A percentile compares a stretch with the other conserved stretches of the same genome.
Conservation (phyloP, 2,113 vertebrate genomes). For the Stomatorhinus ivindoensis region DNA sequence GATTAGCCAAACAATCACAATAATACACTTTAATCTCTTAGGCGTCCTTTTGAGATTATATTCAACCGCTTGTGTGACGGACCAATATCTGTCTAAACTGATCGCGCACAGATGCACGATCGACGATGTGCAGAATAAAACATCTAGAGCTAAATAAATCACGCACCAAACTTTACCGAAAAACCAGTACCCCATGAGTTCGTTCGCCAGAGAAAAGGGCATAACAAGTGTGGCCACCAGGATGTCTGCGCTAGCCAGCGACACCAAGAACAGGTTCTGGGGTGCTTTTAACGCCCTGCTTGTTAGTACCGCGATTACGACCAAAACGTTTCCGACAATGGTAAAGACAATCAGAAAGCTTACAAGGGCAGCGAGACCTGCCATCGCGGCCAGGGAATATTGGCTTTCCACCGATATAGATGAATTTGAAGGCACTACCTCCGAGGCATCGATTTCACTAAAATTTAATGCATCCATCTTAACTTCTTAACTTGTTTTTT, state of each 20-base stretch:
- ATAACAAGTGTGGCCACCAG: conserved; percentile 89
- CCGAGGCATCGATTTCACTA: background rate
- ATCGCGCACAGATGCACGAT: conserved; percentile 91
- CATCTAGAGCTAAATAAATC: conserved; percentile 83
- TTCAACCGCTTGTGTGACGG: conserved; percentile 86
- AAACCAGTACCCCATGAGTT: conserved; percentile 91
- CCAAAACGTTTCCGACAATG: conserved; percentile 81
- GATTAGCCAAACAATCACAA: conserved; percentile 81
- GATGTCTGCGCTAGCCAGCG: conserved; percentile 86
- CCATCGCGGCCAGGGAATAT: conserved; percentile 70
- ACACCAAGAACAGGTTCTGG: conserved; percentile 90
- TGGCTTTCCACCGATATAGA: conserved; percentile 56
- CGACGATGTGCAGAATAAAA: conserved; percentile 87
- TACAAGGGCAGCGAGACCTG: conserved; percentile 69
- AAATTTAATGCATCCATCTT: conserved; percentile 54
- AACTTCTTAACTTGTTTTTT: conserved; percentile 10
- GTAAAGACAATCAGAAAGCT: conserved; percentile 83
- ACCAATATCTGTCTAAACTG: conserved; percentile 92
- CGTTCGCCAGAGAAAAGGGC: conserved; percentile 89
- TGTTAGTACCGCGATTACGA: conserved; percentile 83
- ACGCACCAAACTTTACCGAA: conserved; percentile 88
- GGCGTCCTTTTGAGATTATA: conserved; percentile 87
- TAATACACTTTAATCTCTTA: conserved; percentile 75
- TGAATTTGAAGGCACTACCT: conserved; percentile 40
- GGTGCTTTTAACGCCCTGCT: conserved; percentile 81